phyloP scores from a whole-genome alignment of 2,113 vertebrate genomes.

The Psammodynastes pulverulentus region DNA sequence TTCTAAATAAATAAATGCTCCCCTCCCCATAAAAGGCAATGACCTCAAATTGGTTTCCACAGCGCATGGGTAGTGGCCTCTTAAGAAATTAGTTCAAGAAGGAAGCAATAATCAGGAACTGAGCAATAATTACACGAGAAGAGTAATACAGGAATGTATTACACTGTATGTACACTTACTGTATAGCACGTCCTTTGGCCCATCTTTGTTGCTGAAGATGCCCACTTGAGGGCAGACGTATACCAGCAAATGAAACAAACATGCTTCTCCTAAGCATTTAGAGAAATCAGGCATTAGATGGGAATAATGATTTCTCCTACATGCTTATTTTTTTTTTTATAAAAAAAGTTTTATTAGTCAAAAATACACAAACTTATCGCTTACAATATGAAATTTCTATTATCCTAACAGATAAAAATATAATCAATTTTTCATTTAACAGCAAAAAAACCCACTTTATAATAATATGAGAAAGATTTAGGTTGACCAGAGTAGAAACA shows the following conservation, averaged over 20 bases:
- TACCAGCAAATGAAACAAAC: neutral
- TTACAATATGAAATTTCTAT: too few species aligned
- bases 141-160: neutral
- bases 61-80: neutral
- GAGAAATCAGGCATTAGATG: too few species aligned
- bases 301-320: neutral
- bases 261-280: too few species aligned
- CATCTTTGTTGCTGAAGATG: neutral
- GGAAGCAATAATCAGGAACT: neutral
- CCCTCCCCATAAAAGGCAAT: neutral
- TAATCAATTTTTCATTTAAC: too few species aligned
- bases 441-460: too few species aligned
- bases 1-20: neutral
- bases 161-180: neutral
- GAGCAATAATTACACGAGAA: neutral
- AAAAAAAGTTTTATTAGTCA: too few species aligned
- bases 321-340: too few species aligned
- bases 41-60: neutral
- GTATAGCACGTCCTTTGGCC: neutral
- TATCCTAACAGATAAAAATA: too few species aligned
- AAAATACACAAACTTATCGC: too few species aligned
- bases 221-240: neutral
- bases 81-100: neutral
- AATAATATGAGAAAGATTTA: too few species aligned
- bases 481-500: too few species aligned